Evolutionary conservation across 2,797 vertebrate genomes (phyloP).

Genomic region (Nyctibius grandis): DNA sequence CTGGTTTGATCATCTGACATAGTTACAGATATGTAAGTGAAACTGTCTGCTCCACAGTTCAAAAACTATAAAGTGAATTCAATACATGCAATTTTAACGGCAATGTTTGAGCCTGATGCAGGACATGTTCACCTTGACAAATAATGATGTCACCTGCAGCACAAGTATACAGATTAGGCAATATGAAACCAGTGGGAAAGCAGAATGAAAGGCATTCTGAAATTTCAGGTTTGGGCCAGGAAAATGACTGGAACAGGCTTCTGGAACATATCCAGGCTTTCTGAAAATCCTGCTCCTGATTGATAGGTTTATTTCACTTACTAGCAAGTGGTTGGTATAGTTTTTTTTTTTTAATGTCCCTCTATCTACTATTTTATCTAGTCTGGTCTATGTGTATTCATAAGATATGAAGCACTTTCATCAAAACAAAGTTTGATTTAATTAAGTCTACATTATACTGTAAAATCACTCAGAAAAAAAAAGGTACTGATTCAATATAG

Average conservation of each 20-base stretch:
- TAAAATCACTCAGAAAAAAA: not conserved
- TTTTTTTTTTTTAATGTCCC: not conserved
- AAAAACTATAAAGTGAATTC: not conserved
- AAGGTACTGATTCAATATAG: not conserved
- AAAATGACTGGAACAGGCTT: not conserved
- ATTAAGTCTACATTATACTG: not conserved
- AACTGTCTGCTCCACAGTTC: not conserved
- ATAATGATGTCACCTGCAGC: not conserved
- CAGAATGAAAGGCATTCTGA: not conserved
- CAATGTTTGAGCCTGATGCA: not conserved
- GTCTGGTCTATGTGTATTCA: not conserved
- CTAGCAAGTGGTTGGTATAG: not conserved
- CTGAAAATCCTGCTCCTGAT: not conserved
- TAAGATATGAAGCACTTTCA: not conserved
- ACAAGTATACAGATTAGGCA: not conserved
- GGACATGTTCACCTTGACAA: not conserved
- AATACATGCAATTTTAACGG: not conserved
- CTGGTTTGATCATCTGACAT: not conserved
- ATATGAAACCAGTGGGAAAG: not conserved
- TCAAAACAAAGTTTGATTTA: not conserved
- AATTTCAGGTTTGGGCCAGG: not conserved
- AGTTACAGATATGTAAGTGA: not conserved
- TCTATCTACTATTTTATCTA: not conserved
- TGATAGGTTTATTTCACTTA: not conserved
- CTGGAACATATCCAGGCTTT: not conserved